Base-by-base conservation (phyloP, 2,113 vertebrate species). In the Dolichallabes microphthalmus region DNA sequence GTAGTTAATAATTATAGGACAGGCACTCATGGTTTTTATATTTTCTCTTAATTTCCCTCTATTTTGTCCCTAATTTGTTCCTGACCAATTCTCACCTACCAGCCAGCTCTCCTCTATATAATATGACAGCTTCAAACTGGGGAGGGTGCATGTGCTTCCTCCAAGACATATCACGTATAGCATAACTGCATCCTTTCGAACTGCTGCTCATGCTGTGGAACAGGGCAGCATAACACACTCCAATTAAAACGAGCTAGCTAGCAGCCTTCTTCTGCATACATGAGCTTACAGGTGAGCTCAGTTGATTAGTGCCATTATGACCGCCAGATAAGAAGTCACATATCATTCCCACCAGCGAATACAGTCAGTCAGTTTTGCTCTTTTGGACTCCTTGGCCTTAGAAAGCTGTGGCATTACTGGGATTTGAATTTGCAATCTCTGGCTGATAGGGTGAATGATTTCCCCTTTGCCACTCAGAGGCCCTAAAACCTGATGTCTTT, bases 1-100 rank as follows among this genome's bases (percentile, higher is more conserved):
- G 64, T 22, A 82, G 52, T 73, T 80, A 32, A 71, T 89, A 87
- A 90, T 88, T 75, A 88, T 77, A 32, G 50, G 20, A 7, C 53
- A 66, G 30, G 64, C 73, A 87, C 27, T 74, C 64, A 80, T 57
- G 4, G 27, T 13, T 32, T 25, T 7, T 25, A 7, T 13, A 12
- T 6, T 11, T 60, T 79, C 53, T 32, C 35, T 79, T 79, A 39
- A 79, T 79, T 22, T 35, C 30, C 55, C 20, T 32, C 39, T 20
- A 60, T 79, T 79, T 79, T 25, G 11, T 60, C 20, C 30, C 30
- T 79, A 32, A 78, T 57, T 58, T 22, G 75, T 10, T 58, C 17
- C 22, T 78, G 76, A 35, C 30, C 32, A 78, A 25, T 35, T 58
- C 55, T 55, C 30, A 39, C 19, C 27, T 5, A 58, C 19, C 19